phyloP scores from a whole-genome alignment of 2,797 vertebrate species.

The Notamacropus eugenii region DNA sequence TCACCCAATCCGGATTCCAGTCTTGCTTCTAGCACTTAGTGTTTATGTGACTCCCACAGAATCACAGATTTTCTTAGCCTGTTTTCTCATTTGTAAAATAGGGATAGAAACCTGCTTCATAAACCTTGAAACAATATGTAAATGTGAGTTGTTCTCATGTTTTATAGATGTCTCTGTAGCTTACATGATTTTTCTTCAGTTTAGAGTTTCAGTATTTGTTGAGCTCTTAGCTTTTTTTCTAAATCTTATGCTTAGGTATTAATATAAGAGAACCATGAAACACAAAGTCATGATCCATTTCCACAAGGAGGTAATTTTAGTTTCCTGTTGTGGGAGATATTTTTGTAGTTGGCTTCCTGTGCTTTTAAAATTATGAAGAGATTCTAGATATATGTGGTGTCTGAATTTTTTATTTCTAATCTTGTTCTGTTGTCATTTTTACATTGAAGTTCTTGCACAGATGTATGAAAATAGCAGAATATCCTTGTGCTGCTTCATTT shows the following conservation, averaged over 20 bases:
- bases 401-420: background rate
- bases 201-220: background rate
- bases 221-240: background rate
- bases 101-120: background rate
- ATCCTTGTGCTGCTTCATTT: background rate
- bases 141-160: background rate
- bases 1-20: background rate
- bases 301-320: background rate
- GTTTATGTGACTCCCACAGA: background rate
- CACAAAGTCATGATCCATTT: background rate
- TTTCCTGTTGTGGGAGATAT: background rate
- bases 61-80: background rate
- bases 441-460: background rate
- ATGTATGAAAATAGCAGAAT: background rate
- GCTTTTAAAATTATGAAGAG: background rate
- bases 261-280: background rate
- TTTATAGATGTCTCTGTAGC: background rate
- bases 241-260: background rate
- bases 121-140: background rate
- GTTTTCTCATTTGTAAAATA: no score
- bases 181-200: background rate
- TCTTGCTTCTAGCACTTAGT: background rate
- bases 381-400: background rate
- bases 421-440: background rate
- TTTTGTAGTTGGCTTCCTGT: background rate